Base-by-base conservation (phyloP, 2,113 vertebrate genomes). In the Hiodon tergisus region DNA sequence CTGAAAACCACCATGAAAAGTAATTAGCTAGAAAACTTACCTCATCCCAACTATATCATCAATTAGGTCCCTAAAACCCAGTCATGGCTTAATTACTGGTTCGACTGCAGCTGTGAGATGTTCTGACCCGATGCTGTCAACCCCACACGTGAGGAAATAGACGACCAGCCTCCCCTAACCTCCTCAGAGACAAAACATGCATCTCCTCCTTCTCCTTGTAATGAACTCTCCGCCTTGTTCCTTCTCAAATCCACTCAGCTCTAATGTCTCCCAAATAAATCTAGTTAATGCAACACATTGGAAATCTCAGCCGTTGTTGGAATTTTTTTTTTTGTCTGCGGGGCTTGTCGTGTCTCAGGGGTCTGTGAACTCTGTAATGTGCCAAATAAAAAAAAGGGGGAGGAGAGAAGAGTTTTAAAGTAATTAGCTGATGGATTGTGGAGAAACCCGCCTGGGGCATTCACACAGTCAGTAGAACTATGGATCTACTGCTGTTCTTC, bases 21-120 rank as follows among this genome's bases (percentile, higher is more conserved):
- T 87, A 88, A 91, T 89, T 89, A 89, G 80, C 78, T 74, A 79
- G 83, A 83, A 79, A 86, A 79, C 82, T 78, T 69, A 84, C 83
- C 79, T 85, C 77, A 72, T 82, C 71, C 76, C 86, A 88, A 88
- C 88, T 87, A 88, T 90, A 81, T 84, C 81, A 88, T 91, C 87
- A 90, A 85, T 88, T 87, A 81, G 77, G 78, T 85, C 86, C 80
- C 78, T 85, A 76, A 84, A 87, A 85, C 81, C 75, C 81, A 85
- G 78, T 68, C 73, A 85, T 77, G 78, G 81, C 79, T 83, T 86
- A 83, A 87, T 89, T 87, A 86, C 76, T 69, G 6, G 81, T 80
- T 74, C 83, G 85, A 84, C 85, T 83, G 76, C 80, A 78, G 69
- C 60, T 70, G 69, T 80, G 80, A 81, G 71, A 86, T 76, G 65